Conservation (phyloP, 2,888 invertebrate genomes). For the Iselma pallidipennis region DNA sequence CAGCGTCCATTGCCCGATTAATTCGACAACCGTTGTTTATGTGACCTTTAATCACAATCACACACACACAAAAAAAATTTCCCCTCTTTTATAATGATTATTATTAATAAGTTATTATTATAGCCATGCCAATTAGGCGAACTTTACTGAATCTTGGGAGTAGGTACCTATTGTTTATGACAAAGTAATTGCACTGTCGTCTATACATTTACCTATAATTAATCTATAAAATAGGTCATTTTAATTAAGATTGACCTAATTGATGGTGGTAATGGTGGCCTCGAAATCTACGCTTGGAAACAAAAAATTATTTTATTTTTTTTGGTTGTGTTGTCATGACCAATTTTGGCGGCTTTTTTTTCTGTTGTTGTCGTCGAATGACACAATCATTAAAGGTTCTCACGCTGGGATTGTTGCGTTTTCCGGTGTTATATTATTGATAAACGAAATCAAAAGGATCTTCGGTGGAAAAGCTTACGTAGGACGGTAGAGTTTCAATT, state of each 20-base stretch:
- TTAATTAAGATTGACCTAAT: no score
- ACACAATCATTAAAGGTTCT: background rate
- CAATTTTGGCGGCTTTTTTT: background rate
- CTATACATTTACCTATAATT: no score
- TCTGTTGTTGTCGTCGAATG: background rate
- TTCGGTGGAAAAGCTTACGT: background rate
- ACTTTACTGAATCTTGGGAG: no score
- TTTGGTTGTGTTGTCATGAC: no score
- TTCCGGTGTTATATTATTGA: background rate
- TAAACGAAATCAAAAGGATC: background rate
- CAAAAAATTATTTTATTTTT: no score
- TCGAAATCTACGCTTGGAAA: no score
- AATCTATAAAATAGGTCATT: no score
- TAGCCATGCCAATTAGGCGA: background rate
- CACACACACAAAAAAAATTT: background rate
- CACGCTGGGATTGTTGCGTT: background rate
- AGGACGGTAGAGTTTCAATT: no score
- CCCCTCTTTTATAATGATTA: background rate
- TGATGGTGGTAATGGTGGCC: no score
- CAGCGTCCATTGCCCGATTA: slow-evolving; percentile 10
- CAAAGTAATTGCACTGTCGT: no score
- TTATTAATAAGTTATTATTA: background rate
- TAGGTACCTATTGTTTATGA: no score
- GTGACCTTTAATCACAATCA: slow-evolving; percentile 1
- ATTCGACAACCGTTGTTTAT: slow-evolving; percentile 11